These are phyloP conservation scores for Scortum barcoo DNA, from an alignment of 2,113 vertebrate genomes.

Conservation along the genomic window DNA sequence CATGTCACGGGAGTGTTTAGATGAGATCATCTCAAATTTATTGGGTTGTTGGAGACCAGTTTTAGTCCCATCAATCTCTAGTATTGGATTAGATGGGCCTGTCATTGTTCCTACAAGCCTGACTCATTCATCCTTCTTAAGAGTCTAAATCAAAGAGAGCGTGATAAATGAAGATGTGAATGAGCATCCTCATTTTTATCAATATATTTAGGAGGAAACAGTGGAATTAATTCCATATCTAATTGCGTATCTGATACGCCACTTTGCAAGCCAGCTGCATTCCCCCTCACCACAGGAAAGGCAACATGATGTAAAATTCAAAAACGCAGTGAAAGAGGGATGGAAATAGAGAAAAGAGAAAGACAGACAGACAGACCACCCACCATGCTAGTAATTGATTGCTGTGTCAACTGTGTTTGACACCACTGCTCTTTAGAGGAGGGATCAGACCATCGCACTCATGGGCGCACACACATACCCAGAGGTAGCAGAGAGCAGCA, in stretches of 20 bases:
- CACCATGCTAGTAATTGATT: slow-evolving; percentile 54
- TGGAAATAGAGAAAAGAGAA: slow-evolving; percentile 2
- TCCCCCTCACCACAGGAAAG: not conserved
- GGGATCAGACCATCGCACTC: slow-evolving; percentile 40
- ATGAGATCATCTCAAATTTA: not conserved
- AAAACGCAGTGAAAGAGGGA: not conserved
- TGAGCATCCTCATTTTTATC: not conserved
- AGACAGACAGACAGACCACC: slow-evolving; percentile 54
- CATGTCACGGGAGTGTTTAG: not conserved
- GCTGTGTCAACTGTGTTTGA: slow-evolving; percentile 58
- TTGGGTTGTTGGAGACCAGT: not conserved
- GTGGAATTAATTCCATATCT: slow-evolving; percentile 1
- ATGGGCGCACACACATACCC: slow-evolving; percentile 26
- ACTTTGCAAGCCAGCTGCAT: not conserved
- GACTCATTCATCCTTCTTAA: not conserved
- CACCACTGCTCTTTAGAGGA: slow-evolving; percentile 55
- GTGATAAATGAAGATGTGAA: not conserved
- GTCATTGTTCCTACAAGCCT: no score
- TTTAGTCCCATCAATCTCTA: not conserved
- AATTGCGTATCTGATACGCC: not conserved
- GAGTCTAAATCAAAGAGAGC: not conserved
- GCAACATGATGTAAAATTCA: slow-evolving; percentile 14
- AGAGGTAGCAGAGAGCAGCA: slow-evolving; percentile 57
- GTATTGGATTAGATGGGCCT: no score
- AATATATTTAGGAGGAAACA: not conserved